Evolutionary conservation across 2,888 invertebrate genomes (phyloP).

Genomic region (Caradrina clavipalpis): DNA sequence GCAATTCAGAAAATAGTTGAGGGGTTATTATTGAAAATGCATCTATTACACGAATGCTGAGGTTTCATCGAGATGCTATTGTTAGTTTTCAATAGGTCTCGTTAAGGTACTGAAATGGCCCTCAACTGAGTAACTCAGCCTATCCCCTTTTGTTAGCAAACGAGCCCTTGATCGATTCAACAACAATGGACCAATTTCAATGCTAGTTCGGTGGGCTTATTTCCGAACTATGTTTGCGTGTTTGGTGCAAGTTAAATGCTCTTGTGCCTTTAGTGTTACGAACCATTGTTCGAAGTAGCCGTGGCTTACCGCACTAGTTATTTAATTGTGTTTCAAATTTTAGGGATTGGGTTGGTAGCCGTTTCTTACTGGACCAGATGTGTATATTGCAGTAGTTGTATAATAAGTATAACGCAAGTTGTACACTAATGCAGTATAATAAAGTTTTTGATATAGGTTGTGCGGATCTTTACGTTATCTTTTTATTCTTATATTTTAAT

Average conservation of each 20-base stretch:
- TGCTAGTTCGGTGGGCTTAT: conserved; percentile 76
- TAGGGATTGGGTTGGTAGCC: conserved; percentile 10
- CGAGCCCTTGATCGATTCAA: conserved; percentile 85
- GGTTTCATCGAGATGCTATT: conserved; percentile 84
- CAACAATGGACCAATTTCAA: conserved; percentile 86
- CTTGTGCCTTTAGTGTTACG: background rate
- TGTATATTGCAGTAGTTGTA: background rate
- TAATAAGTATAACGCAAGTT: too few species aligned
- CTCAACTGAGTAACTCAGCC: conserved; percentile 75
- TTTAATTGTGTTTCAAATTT: conserved; percentile 12
- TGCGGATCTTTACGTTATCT: too few species aligned
- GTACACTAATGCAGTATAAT: too few species aligned
- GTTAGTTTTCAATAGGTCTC: conserved; percentile 86
- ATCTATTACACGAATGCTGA: conserved; percentile 75
- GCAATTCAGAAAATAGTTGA: conserved; percentile 44
- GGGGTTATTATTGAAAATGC: conserved; percentile 67
- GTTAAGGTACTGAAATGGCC: conserved; percentile 85
- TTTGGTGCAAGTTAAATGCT: conserved; percentile 56
- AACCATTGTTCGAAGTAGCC: conserved; percentile 5
- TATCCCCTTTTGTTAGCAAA: conserved; percentile 85
- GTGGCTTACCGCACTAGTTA: conserved; percentile 6
- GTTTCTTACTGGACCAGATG: conserved; percentile 1
- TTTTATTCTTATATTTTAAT: too few species aligned
- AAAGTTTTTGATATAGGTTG: too few species aligned
- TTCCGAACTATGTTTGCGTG: conserved; percentile 68